A percentile compares a stretch with the other conserved stretches of the same genome.
Conservation (phyloP, 2,797 vertebrate genomes). For the Pyrocephalus nanus region DNA sequence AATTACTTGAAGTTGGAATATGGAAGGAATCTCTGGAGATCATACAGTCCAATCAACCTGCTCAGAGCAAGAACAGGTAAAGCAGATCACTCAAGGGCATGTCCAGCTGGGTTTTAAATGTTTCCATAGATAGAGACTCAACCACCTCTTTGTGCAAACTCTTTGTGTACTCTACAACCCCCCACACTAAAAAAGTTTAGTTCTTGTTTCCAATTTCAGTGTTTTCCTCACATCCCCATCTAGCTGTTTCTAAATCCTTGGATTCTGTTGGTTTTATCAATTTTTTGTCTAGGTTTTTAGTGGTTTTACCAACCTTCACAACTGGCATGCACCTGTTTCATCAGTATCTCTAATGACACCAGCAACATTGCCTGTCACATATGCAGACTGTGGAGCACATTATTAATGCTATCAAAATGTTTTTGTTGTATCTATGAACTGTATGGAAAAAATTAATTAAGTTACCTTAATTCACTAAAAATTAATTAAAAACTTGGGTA, state of each 20-base stretch:
- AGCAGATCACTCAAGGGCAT: accelerated
- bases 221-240: neutral
- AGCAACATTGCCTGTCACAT: neutral
- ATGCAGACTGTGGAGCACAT: neutral
- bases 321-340: neutral
- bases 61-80: neutral
- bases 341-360: neutral
- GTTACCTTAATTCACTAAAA: conserved; percentile 36
- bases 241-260: neutral
- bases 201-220: neutral
- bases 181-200: neutral
- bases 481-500: conserved; percentile 43
- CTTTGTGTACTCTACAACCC: neutral
- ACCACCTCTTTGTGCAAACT: neutral
- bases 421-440: neutral
- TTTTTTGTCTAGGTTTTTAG: neutral
- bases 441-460: neutral
- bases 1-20: neutral
- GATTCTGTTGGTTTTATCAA: neutral
- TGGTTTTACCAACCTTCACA: neutral
- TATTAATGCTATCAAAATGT: neutral
- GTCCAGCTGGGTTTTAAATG: neutral
- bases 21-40: neutral
- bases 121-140: neutral
- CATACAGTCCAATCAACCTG: neutral